A percentile compares a stretch with the other conserved stretches of the same genome.
phyloP scores from a whole-genome alignment of 2,888 invertebrate species.

The Gnatocerus cornutus region DNA sequence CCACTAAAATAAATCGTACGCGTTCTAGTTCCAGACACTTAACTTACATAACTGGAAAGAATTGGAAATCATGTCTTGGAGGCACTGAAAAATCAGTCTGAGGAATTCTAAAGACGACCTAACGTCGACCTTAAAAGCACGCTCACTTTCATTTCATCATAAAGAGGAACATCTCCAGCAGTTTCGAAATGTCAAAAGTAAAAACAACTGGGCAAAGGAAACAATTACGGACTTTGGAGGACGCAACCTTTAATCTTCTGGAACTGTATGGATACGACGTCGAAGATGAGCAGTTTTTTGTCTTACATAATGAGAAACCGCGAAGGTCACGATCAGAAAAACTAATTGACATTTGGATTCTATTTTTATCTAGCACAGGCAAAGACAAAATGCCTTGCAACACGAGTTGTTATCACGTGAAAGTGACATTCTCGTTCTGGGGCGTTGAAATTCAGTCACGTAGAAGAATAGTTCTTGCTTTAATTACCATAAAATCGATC shows the following conservation, averaged over 20 bases:
- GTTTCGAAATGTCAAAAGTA: conserved; percentile 25
- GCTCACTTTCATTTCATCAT: conserved; percentile 38
- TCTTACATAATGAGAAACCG: conserved; percentile 17
- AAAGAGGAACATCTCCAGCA: conserved; percentile 21
- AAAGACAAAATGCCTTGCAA: conserved; percentile 17
- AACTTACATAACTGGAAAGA: too few species aligned
- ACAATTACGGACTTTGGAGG: conserved; percentile 14
- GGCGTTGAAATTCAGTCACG: conserved; percentile 12
- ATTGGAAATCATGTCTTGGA: too few species aligned
- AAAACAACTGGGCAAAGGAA: conserved; percentile 21
- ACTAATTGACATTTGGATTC: conserved; percentile 24
- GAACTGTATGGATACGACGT: too few species aligned
- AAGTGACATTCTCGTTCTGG: conserved; percentile 30
- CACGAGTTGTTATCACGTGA: conserved; percentile 13
- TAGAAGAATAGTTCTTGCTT: background rate
- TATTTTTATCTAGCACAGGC: conserved; percentile 2
- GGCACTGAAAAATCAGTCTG: too few species aligned
- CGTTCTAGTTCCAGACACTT: too few species aligned
- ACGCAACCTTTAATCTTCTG: background rate
- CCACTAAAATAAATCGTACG: too few species aligned
- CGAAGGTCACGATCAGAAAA: conserved; percentile 17
- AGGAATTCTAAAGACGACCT: conserved; percentile 18
- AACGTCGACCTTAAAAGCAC: conserved; percentile 35
- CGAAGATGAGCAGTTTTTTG: too few species aligned
- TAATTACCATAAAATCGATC: conserved; percentile 23